A percentile compares a stretch with the other conserved stretches of the same genome.
phyloP scores from a whole-genome alignment of 1,140 invertebrate genomes.

The Megathymus violae region DNA sequence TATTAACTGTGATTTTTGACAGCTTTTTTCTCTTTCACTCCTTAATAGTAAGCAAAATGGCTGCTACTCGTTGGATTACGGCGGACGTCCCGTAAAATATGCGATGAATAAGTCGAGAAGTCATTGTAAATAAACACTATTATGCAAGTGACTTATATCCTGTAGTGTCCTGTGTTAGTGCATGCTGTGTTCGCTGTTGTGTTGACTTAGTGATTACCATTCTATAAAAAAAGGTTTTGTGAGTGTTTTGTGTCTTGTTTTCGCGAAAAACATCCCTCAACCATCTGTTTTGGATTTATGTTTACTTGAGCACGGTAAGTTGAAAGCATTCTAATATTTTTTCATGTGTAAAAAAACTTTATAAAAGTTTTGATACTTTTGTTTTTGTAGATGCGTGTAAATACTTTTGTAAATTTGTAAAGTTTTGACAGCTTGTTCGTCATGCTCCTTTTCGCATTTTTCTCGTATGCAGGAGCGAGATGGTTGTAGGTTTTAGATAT shows the following conservation, averaged over 20 bases:
- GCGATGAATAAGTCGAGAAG: constrained; percentile 56
- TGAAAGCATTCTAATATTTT: constrained; percentile 28
- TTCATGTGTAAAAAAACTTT: constrained; percentile 29
- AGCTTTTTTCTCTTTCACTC: constrained; percentile 10
- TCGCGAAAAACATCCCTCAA: constrained; percentile 63
- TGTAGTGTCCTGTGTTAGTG: constrained; percentile 57
- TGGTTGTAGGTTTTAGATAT: constrained; percentile 39
- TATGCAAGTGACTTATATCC: constrained; percentile 55
- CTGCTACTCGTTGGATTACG: constrained; percentile 70
- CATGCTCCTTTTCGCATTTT: constrained; percentile 46
- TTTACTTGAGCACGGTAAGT: constrained; percentile 73
- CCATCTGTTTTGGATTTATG: constrained; percentile 76
- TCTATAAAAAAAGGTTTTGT: constrained; percentile 60
- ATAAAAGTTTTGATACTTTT: constrained; percentile 20
- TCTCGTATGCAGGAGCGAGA: constrained; percentile 54
- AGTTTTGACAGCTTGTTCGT: constrained; percentile 71
- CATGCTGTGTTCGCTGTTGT: constrained; percentile 57
- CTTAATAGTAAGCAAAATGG: constrained; percentile 70
- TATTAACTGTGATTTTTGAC: no score
- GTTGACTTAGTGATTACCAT: constrained; percentile 57
- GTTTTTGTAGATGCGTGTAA: constrained; percentile 53
- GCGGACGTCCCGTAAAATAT: constrained; percentile 68
- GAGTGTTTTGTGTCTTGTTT: constrained; percentile 79
- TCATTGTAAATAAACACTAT: constrained; percentile 71
- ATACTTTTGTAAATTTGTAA: constrained; percentile 63